These are phyloP conservation scores for Cephalopachus bancanus DNA, from an alignment of 2,797 vertebrate genomes.

Conservation along the genomic window DNA sequence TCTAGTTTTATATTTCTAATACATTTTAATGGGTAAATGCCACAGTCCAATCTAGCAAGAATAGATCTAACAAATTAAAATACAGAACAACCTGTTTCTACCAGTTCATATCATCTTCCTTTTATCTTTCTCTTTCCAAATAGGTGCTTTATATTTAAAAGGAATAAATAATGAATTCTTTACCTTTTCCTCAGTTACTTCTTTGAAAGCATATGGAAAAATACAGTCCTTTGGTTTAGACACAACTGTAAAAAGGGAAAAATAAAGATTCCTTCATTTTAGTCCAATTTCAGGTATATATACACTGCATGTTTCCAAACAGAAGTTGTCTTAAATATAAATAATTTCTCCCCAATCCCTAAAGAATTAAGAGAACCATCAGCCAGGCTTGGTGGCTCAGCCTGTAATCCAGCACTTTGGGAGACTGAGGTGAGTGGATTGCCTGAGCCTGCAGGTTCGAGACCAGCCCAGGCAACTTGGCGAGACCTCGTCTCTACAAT, in stretches of 20 bases:
- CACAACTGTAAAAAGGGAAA: conserved; percentile 91
- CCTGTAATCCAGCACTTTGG: too few relatives aligned
- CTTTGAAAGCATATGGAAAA: conserved; percentile 96
- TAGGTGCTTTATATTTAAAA: conserved; percentile 53
- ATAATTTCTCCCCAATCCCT: conserved; percentile 38
- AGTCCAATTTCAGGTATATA: conserved; percentile 55
- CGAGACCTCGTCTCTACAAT: too few relatives aligned
- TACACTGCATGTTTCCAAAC: conserved; percentile 28
- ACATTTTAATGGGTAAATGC: conserved; percentile 57
- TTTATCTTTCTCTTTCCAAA: conserved; percentile 48
- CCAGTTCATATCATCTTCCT: conserved; percentile 51
- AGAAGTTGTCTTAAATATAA: conserved; percentile 54
- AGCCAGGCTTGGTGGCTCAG: not conserved
- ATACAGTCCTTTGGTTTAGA: conserved; percentile 96
- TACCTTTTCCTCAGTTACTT: conserved; percentile 94
- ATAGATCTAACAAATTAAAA: conserved; percentile 54
- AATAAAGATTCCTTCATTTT: conserved; percentile 59
- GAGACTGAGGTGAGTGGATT: too few relatives aligned
- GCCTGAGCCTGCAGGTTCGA: too few relatives aligned
- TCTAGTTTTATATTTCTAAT: conserved; percentile 48
- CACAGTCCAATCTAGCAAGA: conserved; percentile 39
- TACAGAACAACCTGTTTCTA: conserved; percentile 36
- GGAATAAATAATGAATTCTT: conserved; percentile 71
- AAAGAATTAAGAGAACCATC: conserved; percentile 35
- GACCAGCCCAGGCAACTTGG: too few relatives aligned